phyloP scores from a whole-genome alignment of 2,113 vertebrate species.

The Hymenochirus boettgeri region DNA sequence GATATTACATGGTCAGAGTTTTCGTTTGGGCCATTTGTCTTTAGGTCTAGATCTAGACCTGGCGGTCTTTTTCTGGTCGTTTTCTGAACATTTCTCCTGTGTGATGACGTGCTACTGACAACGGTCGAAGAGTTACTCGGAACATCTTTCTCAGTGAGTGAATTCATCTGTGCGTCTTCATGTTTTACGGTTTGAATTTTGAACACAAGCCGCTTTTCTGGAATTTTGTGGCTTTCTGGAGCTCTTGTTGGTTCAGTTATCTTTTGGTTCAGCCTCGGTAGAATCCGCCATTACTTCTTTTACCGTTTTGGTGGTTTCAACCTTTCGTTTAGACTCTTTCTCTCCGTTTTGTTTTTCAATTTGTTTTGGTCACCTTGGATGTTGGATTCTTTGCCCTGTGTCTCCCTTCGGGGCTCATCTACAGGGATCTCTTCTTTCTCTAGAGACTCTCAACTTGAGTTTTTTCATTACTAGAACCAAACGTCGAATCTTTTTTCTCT shows the following conservation, averaged over 20 bases:
- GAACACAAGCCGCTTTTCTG: constrained; percentile 4
- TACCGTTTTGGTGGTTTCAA: background rate
- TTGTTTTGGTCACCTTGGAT: background rate
- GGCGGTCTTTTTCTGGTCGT: background rate
- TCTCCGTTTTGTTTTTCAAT: constrained; percentile 2
- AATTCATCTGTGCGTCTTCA: background rate
- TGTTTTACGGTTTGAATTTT: background rate
- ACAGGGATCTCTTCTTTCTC: background rate
- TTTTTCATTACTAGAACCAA: constrained; percentile 28
- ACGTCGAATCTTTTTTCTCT: background rate
- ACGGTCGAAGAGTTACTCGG: background rate
- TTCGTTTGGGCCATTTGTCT: background rate
- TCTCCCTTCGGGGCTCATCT: background rate
- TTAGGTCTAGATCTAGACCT: background rate
- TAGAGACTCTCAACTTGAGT: background rate
- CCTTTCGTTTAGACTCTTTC: background rate
- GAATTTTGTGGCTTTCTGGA: background rate
- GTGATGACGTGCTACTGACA: background rate
- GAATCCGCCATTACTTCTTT: background rate
- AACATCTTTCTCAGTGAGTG: background rate
- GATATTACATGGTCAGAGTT: background rate
- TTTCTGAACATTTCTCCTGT: background rate
- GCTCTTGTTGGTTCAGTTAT: background rate
- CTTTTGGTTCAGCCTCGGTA: background rate
- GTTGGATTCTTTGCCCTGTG: too few species aligned